phyloP scores from a whole-genome alignment of 2,113 vertebrate species.

The Ginglymostoma cirratum region DNA sequence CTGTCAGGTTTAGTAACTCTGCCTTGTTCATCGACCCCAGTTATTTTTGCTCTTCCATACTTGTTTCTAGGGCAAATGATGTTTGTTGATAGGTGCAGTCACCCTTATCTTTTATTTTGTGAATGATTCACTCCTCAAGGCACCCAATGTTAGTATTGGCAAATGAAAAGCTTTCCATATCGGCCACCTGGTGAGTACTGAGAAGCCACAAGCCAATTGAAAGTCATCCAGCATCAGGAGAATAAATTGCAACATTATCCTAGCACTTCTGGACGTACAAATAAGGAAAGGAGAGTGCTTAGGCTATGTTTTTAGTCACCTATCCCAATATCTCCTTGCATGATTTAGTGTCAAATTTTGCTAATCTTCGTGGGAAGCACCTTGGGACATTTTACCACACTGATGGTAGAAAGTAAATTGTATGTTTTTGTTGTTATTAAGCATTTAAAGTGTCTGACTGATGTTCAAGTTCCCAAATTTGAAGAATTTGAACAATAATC shows the following conservation, averaged over 20 bases:
- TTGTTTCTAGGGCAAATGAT: not conserved
- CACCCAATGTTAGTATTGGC: not conserved
- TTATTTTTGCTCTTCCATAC: not conserved
- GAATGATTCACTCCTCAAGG: not conserved
- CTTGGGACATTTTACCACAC: not conserved
- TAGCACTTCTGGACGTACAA: no score
- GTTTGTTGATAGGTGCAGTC: not conserved
- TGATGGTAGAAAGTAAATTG: not conserved
- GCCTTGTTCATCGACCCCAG: not conserved
- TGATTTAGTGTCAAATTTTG: not conserved
- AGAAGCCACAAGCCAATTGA: not conserved
- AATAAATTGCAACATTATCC: not conserved
- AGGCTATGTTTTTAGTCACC: not conserved
- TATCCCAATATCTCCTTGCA: not conserved
- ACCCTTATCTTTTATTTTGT: not conserved
- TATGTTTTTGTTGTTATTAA: not conserved
- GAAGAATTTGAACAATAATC: not conserved
- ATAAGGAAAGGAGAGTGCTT: not conserved
- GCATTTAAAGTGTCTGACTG: not conserved
- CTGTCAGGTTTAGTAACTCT: not conserved
- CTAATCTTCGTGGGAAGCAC: not conserved
- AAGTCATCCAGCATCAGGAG: not conserved
- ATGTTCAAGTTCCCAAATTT: not conserved
- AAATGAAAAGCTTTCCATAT: not conserved
- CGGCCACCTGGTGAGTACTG: not conserved